phyloP scores from a whole-genome alignment of 2,113 vertebrate genomes.

The Equus quagga region DNA sequence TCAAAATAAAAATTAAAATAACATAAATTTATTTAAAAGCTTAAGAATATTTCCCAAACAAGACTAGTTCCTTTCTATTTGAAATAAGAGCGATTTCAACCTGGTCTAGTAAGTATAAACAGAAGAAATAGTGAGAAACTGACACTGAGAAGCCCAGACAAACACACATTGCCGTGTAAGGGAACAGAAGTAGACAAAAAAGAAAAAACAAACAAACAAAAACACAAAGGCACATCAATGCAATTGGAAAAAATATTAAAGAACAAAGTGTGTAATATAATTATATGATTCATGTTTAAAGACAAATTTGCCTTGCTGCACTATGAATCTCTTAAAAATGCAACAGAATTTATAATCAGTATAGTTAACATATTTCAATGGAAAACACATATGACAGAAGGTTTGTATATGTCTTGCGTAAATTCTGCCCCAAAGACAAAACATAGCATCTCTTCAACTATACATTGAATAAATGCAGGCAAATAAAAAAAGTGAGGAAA shows the following conservation, averaged over 20 bases:
- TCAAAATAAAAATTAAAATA: background rate
- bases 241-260: background rate
- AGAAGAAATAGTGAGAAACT: background rate
- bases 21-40: background rate
- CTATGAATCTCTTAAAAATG: background rate
- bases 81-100: background rate
- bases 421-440: background rate
- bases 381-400: background rate
- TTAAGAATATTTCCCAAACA: background rate
- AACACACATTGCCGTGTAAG: background rate
- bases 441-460: background rate
- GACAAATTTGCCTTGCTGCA: background rate
- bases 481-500: background rate
- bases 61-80: background rate
- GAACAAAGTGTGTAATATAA: background rate
- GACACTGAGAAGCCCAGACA: background rate
- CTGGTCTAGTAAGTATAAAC: background rate
- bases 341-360: background rate
- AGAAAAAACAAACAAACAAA: background rate
- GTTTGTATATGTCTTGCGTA: background rate
- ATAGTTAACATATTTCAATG: background rate
- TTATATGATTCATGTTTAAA: background rate
- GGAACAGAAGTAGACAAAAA: background rate
- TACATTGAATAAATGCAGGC: background rate
- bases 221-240: background rate